Evolutionary conservation across 1,140 invertebrate species (phyloP).

Genomic region (Diploscapter pachys): DNA sequence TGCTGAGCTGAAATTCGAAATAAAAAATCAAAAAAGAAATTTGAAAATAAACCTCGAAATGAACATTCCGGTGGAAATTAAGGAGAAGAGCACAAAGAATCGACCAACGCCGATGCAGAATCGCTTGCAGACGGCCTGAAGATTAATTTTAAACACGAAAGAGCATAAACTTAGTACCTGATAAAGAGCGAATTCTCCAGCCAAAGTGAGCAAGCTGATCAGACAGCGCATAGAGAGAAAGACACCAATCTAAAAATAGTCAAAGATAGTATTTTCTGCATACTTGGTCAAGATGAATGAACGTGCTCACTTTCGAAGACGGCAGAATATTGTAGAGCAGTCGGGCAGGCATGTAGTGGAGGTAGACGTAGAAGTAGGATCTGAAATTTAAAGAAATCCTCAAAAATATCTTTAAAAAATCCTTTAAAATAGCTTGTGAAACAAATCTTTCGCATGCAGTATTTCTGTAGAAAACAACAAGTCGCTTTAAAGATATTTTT

Average conservation of each 20-base stretch:
- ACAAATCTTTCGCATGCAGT: too few relatives aligned
- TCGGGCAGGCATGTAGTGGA: conserved; percentile 72
- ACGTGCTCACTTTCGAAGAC: conserved; percentile 61
- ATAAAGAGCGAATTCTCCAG: conserved; percentile 83
- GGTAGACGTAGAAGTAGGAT: conserved; percentile 67
- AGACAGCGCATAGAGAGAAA: conserved; percentile 85
- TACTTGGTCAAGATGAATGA: too few relatives aligned
- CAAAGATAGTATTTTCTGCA: too few relatives aligned
- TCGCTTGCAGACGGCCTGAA: conserved; percentile 78
- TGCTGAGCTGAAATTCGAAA: conserved; percentile 70
- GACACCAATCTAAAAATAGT: conserved; percentile 66
- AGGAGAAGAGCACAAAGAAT: conserved; percentile 75
- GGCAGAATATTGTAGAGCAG: conserved; percentile 44
- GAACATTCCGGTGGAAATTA: conserved; percentile 87
- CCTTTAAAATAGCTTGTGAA: too few relatives aligned
- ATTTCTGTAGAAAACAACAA: too few relatives aligned
- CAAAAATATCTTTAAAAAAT: neutral
- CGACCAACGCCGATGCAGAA: conserved; percentile 84
- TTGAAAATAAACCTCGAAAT: conserved; percentile 60
- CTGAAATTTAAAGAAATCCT: conserved; percentile 30
- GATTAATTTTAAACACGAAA: too few relatives aligned
- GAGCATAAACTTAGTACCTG: too few relatives aligned
- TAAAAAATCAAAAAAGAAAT: neutral
- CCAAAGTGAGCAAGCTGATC: conserved; percentile 74
- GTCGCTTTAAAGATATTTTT: too few relatives aligned